Base-by-base conservation (phyloP, 1,140 invertebrate genomes). In the Steinernema khuongi region DNA sequence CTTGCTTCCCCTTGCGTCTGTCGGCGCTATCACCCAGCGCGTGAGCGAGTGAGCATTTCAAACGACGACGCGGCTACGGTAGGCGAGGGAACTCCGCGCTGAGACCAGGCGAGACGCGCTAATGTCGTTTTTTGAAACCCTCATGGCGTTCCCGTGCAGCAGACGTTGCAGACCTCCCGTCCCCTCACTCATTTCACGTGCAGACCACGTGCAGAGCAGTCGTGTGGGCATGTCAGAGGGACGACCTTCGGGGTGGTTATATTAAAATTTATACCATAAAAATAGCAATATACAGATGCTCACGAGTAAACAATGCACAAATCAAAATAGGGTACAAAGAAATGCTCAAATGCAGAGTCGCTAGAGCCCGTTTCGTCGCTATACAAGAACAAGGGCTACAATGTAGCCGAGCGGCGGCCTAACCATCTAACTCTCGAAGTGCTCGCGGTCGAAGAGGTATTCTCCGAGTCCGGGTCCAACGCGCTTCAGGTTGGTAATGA, bases 381-480 rank as follows among this genome's bases (percentile, higher is more conserved):
- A n/a, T n/a, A n/a, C n/a, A n/a, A n/a, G n/a, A n/a, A n/a, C n/a
- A n/a, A n/a, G n/a, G n/a, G n/a, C n/a, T n/a, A n/a, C n/a, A n/a
- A n/a, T n/a, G n/a, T n/a, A n/a, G n/a, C n/a, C n/a, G n/a, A n/a
- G n/a, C n/a, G n/a, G n/a, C 50, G 50, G 22, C 50, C 4, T 60
- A 2, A 41, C 36, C n/a, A 7, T 14, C 19, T 75, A 73, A 80
- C 44, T 73, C 77, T 77, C 75, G 1, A 84, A 78, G 17, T 90
- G 77, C 82, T 90, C 87, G 79, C 91, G 90, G 82, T 92, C 91
- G 80, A 92, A 92, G 69, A 91, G 82, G 81, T 89, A 92, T 32
- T 91, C 89, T 14, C 91, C 91, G 14, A 92, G 85, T 4, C 91
- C 91, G 80, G 88, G 88, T 1, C 91, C 90, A 28, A 91, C 90